Evolutionary conservation across 2,888 invertebrate genomes (phyloP), one percentile per base, ranked within the genome.

Genomic region (Cheilosia urbana): DNA sequence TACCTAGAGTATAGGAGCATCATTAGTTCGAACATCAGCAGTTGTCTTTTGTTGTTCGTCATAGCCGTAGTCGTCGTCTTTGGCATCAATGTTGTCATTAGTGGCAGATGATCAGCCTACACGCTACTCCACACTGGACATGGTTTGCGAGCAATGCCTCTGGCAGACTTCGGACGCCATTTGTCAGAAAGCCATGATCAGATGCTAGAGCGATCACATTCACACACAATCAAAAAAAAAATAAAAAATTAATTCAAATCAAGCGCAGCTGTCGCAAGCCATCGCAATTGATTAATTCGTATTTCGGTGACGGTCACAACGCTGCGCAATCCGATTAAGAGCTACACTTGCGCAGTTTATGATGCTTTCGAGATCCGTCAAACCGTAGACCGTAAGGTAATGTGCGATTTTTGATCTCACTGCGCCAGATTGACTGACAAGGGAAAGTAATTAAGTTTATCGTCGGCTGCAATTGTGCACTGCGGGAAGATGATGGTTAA

Each of bases 401-500:
- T 81, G 76, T 71, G 62, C 68, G 81, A 81, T 82, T 82, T 81
- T 78, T 87, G 82, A 82, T 87, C 87, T 82, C 73, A 53, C 72
- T 63, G 71, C 47, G 71, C 47, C 34, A 65, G 72, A 78, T 82
- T 82, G 87, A 82, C 82, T 82, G 87, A 87, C 87, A 82, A 87
- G 87, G 82, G 87, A 87, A 87, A 87, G 87, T 87, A 87, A 87
- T 87, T 87, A 87, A 87, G 72, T 73, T 77, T 72, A 79, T 79
- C 34, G 53, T 72, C 57, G 71, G 37, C 53, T 81, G 77, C 81
- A 81, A 77, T 72, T 85, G 85, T 77, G 75, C 71, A 85, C 68
- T 81, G 60, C 76, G 76, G 65, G 76, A 72, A 81, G 72, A 81
- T 72, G 78, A 73, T 71, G 65, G 63, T 30, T 51, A 65, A 69